Conservation (phyloP, 2,888 invertebrate species). For the Melolontha melolontha region DNA sequence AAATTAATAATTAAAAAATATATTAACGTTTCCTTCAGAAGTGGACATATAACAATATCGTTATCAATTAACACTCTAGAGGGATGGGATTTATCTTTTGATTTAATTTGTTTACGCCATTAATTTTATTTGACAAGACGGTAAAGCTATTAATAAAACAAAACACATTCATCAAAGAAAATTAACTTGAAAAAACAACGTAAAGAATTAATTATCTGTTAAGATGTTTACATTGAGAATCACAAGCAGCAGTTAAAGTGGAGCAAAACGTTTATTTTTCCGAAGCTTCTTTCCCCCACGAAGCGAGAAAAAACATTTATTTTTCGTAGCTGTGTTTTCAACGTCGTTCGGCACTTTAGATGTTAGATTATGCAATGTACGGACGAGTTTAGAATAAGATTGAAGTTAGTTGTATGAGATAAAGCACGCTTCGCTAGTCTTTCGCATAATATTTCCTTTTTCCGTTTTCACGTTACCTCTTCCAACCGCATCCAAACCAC, state of each 20-base stretch:
- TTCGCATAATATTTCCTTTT: slow-evolving; percentile 37
- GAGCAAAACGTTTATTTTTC: slow-evolving; percentile 21
- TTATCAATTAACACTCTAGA: too few species aligned
- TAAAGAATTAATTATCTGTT: slow-evolving; percentile 26
- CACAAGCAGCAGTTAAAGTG: slow-evolving; percentile 19
- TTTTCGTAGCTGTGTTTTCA: slow-evolving; percentile 37
- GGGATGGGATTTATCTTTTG: too few species aligned
- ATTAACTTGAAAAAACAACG: slow-evolving; percentile 23
- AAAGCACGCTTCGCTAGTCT: slow-evolving; percentile 35
- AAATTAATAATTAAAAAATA: too few species aligned
- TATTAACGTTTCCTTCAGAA: too few species aligned
- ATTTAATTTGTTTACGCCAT: too few species aligned
- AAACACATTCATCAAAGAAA: background rate
- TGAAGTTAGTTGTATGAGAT: slow-evolving; percentile 37
- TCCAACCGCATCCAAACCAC: background rate
- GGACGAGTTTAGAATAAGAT: slow-evolving; percentile 43
- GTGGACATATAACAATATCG: too few species aligned
- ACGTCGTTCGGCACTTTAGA: slow-evolving; percentile 40
- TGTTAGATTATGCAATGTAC: slow-evolving; percentile 39
- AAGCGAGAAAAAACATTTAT: slow-evolving; percentile 33
- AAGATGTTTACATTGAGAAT: slow-evolving; percentile 32
- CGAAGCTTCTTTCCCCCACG: background rate
- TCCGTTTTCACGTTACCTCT: slow-evolving; percentile 26
- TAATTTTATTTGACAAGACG: too few species aligned
- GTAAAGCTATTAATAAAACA: too few species aligned